Percentiles rank a stretch among this genome's conserved stretches.
Conservation (phyloP, 2,113 vertebrate species). For the Pangasianodon gigas region DNA sequence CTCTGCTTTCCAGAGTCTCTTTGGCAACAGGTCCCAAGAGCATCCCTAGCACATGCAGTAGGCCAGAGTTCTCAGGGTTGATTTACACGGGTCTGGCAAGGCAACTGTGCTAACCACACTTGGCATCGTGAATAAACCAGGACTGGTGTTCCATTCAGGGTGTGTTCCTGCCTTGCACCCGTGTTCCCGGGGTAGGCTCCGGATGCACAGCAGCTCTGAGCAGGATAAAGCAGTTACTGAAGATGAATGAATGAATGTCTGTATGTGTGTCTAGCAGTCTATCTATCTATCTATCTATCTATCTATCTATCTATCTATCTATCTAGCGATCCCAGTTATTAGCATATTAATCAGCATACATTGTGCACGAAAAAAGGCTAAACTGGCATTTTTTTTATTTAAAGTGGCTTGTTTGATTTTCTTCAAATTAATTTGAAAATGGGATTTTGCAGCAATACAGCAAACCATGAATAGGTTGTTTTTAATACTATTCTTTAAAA, state of each 20-base stretch:
- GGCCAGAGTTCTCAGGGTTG: neutral
- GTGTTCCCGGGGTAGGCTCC: neutral
- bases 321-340: neutral
- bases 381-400: too few species aligned
- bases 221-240: neutral
- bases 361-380: too few species aligned
- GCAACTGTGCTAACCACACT: neutral
- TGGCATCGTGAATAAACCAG: neutral
- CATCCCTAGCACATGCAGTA: neutral
- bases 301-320: neutral
- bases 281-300: neutral
- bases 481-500: too few species aligned
- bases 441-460: too few species aligned
- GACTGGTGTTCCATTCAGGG: neutral
- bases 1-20: neutral
- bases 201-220: neutral
- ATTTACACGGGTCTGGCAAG: neutral
- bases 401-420: too few species aligned
- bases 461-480: too few species aligned
- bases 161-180: neutral
- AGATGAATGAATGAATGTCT: neutral
- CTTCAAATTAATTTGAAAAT: too few species aligned
- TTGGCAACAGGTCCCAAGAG: neutral
- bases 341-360: neutral
- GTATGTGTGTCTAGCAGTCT: neutral